Conservation (phyloP, 2,113 vertebrate genomes). For the Solea solea region DNA sequence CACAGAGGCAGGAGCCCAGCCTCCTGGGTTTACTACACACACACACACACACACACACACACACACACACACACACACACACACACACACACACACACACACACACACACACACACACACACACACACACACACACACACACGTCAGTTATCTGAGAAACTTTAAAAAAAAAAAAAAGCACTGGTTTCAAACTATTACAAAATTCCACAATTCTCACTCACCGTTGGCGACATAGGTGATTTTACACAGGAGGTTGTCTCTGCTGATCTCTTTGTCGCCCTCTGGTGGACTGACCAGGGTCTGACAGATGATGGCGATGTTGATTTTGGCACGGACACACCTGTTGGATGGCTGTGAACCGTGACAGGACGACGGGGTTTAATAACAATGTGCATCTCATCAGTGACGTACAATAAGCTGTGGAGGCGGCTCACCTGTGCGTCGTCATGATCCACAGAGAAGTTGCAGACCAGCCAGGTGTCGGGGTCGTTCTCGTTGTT, state of each 20-base stretch:
- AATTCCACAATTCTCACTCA: too few species aligned
- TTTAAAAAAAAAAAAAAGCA: too few species aligned
- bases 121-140: not conserved
- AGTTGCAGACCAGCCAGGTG: conserved; percentile 98
- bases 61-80: too few species aligned
- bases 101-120: conserved; percentile 69
- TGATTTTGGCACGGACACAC: conserved; percentile 98
- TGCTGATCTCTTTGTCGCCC: conserved; percentile 93
- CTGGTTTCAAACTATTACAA: too few species aligned
- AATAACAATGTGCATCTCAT: not conserved
- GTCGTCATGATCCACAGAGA: conserved; percentile 95
- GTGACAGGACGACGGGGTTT: not conserved
- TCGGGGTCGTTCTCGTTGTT: conserved; percentile 95
- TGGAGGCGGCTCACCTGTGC: conserved; percentile 86
- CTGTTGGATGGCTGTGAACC: conserved; percentile 85
- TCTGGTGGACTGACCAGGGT: conserved; percentile 96
- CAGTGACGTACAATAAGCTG: not conserved
- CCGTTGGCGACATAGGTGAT: conserved; percentile 99
- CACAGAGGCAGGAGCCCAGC: conserved; percentile 97
- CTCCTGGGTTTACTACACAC: conserved; percentile 93
- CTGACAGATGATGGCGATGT: conserved; percentile 97
- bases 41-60: conserved; percentile 55
- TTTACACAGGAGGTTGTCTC: conserved; percentile 96
- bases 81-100: not conserved
- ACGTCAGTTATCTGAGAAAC: too few species aligned